Evolutionary conservation across 2,797 vertebrate genomes (phyloP), one percentile per base, ranked within the genome.

Genomic region (Pseudomugil tenellus): DNA sequence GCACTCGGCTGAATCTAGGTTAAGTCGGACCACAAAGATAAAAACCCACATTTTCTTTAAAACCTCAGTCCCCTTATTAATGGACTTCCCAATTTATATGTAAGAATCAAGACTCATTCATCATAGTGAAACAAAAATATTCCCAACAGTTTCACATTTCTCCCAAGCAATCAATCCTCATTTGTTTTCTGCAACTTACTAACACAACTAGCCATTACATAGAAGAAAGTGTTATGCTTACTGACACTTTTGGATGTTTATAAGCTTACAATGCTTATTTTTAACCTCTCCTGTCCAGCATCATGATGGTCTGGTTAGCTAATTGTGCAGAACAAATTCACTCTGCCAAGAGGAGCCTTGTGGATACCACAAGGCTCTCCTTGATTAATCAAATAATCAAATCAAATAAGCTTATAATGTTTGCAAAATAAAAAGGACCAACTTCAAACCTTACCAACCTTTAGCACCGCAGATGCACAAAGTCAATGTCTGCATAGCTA

Each of bases 91-190:
- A 51, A 65, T 76, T 82, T 75, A 78, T 74, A 84, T 51, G 60
- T 41, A 61, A 16, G 58, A 49, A 77, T 79, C 65, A 74, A 43
- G 14, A 25, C 73, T 80, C 77, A 78, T 83, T 85, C 69, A 90
- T 85, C 77, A 85, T 43, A 59, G 29, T 67, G 71, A 80, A 82
- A 71, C 56, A 28, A 54, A 76, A 80, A 79, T 63, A 77, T 77
- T 76, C 82, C 75, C 68, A 69, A 67, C 52, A 68, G 77, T 59
- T 80, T 70, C 60, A 48, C 67, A 52, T 67, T 55, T 67, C 73
- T 72, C 60, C 31, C 5, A 70, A 41, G 79, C 31, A 41, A 70
- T 76, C 53, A 65, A 76, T 81, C 78, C 76, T 85, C 53, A 59
- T 84, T 72, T 66, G 49, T 70, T 76, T 68, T 41, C 58, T 56